Base-by-base conservation (phyloP, 2,113 vertebrate genomes). In the Nycticorax nycticorax region DNA sequence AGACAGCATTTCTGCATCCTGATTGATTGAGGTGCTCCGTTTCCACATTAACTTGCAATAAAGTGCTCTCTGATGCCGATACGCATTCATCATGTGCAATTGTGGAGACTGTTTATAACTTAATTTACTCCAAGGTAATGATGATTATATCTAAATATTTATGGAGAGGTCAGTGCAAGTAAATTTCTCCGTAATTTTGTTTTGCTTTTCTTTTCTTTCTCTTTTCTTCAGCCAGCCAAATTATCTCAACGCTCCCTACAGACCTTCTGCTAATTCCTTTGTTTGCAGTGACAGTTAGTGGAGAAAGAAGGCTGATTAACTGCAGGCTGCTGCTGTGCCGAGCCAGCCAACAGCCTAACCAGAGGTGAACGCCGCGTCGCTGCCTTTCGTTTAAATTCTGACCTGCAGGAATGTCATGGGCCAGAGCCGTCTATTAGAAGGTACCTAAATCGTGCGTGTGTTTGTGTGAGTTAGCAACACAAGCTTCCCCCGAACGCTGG, bases 111-210 rank as follows among this genome's bases (percentile, higher is more conserved):
- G 96, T 95, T 97, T 97, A 97, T 97, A 97, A 97, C 96, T 97
- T 97, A 97, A 97, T 97, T 97, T 97, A 95, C 96, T 96, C 93
- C 78, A 21, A 91, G 94, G 96, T 97, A 96, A 97, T 97, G 96
- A 96, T 96, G 97, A 97, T 97, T 92, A 93, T 97, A 96, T 97
- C 97, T 97, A 97, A 97, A 97, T 96, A 97, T 97, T 97, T 97
- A 97, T 97, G 96, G 97, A 95, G 94, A 93, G 97, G 95, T 97
- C 96, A 96, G 96, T n/a, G 64, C 90, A 87, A 96, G 95, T 95
- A 94, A 97, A 97, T 97, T 96, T 95, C 94, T 93, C 83, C 87
- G 88, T 95, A 93, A 97, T 97, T 97, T 87, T 89, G 92, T 89
- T 85, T 95, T 85, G 86, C 72, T 72, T 96, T 94, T 93, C 91